phyloP scores from a whole-genome alignment of 2,113 vertebrate genomes.

The Saguinus midas region DNA sequence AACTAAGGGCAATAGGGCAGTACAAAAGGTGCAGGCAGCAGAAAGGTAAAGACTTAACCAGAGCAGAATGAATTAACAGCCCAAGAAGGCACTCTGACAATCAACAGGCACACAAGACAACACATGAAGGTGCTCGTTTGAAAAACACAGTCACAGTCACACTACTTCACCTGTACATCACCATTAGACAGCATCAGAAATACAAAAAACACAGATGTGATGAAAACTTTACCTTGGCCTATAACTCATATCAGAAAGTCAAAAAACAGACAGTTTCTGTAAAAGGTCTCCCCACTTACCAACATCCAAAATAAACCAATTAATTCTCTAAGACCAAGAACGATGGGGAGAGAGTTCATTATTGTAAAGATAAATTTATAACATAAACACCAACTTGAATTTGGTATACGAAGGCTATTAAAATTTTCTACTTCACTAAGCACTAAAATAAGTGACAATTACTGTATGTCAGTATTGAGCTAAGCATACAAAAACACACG shows the following conservation, averaged over 20 bases:
- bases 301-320: conserved; percentile 12
- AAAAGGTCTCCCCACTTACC: not conserved
- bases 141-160: not conserved
- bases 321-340: not conserved
- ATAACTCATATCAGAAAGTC: not conserved
- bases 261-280: not conserved
- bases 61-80: not conserved
- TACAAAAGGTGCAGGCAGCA: not conserved
- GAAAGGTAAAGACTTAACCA: not conserved
- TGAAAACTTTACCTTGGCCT: not conserved
- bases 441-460: not conserved
- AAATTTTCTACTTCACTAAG: conserved; percentile 4
- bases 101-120: not conserved
- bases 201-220: not conserved
- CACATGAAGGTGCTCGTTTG: not conserved
- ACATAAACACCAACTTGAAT: not conserved
- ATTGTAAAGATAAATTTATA: not conserved
- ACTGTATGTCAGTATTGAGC: not conserved
- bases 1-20: not conserved
- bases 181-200: not conserved
- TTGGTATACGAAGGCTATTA: not conserved
- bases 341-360: not conserved
- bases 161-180: not conserved
- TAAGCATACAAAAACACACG: not conserved
- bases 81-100: not conserved